Evolutionary conservation across 2,888 invertebrate genomes (phyloP).

Genomic region (Scotopteryx bipunctaria): DNA sequence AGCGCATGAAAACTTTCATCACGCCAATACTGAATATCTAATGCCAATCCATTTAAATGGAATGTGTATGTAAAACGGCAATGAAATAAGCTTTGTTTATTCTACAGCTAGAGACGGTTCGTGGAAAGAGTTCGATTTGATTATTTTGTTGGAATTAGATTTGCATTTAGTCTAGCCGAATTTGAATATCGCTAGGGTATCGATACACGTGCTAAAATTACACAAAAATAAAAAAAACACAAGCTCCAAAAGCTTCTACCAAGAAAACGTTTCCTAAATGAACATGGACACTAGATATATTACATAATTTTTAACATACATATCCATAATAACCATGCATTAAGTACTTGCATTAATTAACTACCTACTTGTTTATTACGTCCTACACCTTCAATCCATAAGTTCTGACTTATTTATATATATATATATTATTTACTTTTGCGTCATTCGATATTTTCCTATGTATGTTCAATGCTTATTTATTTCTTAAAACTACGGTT

Average conservation of each 20-base stretch:
- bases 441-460: neutral
- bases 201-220: too few species aligned
- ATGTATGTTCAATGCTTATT: too few species aligned
- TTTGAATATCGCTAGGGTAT: neutral
- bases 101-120: neutral
- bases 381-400: neutral
- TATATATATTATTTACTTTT: neutral
- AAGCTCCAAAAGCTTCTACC: too few species aligned
- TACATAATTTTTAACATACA: neutral
- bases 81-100: conserved; percentile 11
- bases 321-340: neutral
- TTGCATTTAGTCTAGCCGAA: too few species aligned
- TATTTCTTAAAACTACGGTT: too few species aligned
- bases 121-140: conserved; percentile 2
- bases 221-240: too few species aligned
- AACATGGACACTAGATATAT: neutral
- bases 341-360: neutral
- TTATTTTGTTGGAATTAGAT: neutral
- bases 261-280: too few species aligned
- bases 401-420: too few species aligned
- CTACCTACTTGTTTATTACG: neutral
- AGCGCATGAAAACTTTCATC: conserved; percentile 49
- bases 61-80: conserved; percentile 20
- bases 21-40: conserved; percentile 39
- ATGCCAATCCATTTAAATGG: conserved; percentile 26